phyloP scores from a whole-genome alignment of 1,140 invertebrate genomes.

The Orius laevigatus region DNA sequence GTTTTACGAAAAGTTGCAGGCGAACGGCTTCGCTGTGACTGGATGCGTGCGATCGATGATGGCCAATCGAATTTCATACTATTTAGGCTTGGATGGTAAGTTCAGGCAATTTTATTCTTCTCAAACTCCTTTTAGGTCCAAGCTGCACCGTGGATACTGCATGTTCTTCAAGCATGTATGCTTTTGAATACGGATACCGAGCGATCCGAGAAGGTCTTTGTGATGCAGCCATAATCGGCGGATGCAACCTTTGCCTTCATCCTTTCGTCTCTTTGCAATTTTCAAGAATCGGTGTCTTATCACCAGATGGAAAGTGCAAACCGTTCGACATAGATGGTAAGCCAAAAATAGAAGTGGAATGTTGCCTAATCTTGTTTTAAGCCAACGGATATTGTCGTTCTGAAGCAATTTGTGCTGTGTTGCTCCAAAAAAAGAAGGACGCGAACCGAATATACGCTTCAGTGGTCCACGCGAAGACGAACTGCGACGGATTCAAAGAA shows the following conservation, averaged over 20 bases:
- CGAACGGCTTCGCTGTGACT: slow-evolving; percentile 44
- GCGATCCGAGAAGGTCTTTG: slow-evolving; percentile 59
- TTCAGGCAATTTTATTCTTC: neutral
- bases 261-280: slow-evolving; percentile 76
- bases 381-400: slow-evolving; percentile 61
- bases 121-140: slow-evolving; percentile 33
- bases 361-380: slow-evolving; percentile 11
- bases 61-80: slow-evolving; percentile 73
- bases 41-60: slow-evolving; percentile 82
- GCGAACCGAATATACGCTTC: slow-evolving; percentile 61
- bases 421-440: slow-evolving; percentile 63
- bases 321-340: slow-evolving; percentile 66
- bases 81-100: slow-evolving; percentile 41
- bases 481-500: slow-evolving; percentile 78
- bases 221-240: slow-evolving; percentile 76
- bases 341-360: neutral
- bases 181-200: slow-evolving; percentile 64
- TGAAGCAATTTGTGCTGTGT: slow-evolving; percentile 57
- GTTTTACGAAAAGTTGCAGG: slow-evolving; percentile 46
- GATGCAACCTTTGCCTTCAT: slow-evolving; percentile 66
- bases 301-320: slow-evolving; percentile 70
- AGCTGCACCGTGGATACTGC: slow-evolving; percentile 76
- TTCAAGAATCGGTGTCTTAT: slow-evolving; percentile 53
- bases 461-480: slow-evolving; percentile 50
- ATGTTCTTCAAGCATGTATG: slow-evolving; percentile 76